Evolutionary conservation across 2,888 invertebrate genomes (phyloP).

Genomic region (Dermolepida albohirtum): DNA sequence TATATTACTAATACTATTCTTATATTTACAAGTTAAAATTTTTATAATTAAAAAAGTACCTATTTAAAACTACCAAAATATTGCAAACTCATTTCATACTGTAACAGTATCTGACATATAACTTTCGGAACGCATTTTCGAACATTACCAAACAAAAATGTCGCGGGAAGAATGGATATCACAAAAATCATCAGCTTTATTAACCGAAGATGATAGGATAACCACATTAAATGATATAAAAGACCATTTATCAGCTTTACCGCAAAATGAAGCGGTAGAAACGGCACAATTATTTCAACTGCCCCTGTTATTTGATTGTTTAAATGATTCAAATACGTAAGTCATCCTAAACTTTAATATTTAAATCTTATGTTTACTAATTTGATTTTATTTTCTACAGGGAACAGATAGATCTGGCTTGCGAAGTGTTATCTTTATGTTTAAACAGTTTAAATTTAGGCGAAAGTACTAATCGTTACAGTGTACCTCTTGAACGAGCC

Average conservation of each 20-base stretch:
- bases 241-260: slow-evolving; percentile 61
- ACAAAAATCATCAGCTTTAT: slow-evolving; percentile 64
- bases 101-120: too few species aligned
- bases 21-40: too few species aligned
- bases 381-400: slow-evolving; percentile 62
- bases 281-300: slow-evolving; percentile 67
- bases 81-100: too few species aligned
- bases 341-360: slow-evolving; percentile 44
- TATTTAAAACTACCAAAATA: too few species aligned
- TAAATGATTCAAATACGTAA: slow-evolving; percentile 69
- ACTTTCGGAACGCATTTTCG: too few species aligned
- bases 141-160: slow-evolving; percentile 53
- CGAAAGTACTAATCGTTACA: slow-evolving; percentile 72
- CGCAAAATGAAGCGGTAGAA: slow-evolving; percentile 62
- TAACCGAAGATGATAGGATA: slow-evolving; percentile 64
- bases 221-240: slow-evolving; percentile 66
- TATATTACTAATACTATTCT: too few species aligned
- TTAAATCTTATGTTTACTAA: not conserved
- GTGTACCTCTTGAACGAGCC: slow-evolving; percentile 71
- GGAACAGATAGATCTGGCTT: slow-evolving; percentile 72
- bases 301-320: slow-evolving; percentile 73
- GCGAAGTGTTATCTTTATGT: slow-evolving; percentile 74
- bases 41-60: too few species aligned
- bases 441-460: slow-evolving; percentile 73
- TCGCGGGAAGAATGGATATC: slow-evolving; percentile 66